Conservation (phyloP, 2,113 vertebrate species). For the Gambusia holbrooki region DNA sequence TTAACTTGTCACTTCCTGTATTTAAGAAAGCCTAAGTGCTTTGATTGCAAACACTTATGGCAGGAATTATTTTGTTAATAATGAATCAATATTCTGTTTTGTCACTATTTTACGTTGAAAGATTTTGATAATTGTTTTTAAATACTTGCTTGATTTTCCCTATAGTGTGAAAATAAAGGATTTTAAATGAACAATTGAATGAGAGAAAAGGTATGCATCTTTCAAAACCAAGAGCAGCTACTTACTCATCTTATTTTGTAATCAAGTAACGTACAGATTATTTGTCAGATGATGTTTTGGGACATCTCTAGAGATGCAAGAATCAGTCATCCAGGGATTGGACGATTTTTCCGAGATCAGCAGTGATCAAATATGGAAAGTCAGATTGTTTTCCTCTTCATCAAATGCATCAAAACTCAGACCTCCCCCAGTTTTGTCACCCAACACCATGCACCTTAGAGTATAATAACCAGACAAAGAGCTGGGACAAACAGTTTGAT, state of each 20-base stretch:
- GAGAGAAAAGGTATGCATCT: neutral
- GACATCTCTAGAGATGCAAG: neutral
- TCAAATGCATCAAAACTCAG: neutral
- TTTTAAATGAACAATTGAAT: conserved; percentile 4
- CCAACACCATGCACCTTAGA: too few species aligned
- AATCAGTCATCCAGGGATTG: neutral
- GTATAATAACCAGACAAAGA: neutral
- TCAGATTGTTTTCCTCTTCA: neutral
- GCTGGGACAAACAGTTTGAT: neutral
- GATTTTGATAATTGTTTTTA: neutral
- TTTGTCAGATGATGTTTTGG: neutral
- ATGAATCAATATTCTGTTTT: neutral
- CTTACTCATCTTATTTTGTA: neutral
- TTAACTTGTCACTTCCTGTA: conserved; percentile 35
- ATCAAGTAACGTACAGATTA: neutral
- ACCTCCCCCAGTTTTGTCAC: neutral
- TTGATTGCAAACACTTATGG: neutral
- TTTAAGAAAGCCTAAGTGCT: neutral
- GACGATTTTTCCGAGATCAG: neutral
- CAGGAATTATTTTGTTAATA: neutral
- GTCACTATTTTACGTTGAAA: neutral
- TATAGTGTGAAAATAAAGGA: neutral
- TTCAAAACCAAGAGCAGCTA: neutral
- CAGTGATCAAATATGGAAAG: neutral
- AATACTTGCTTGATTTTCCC: neutral